These are phyloP conservation scores for Tragelaphus oryx DNA, from an alignment of 2,797 vertebrate species.

Conservation along the genomic window DNA sequence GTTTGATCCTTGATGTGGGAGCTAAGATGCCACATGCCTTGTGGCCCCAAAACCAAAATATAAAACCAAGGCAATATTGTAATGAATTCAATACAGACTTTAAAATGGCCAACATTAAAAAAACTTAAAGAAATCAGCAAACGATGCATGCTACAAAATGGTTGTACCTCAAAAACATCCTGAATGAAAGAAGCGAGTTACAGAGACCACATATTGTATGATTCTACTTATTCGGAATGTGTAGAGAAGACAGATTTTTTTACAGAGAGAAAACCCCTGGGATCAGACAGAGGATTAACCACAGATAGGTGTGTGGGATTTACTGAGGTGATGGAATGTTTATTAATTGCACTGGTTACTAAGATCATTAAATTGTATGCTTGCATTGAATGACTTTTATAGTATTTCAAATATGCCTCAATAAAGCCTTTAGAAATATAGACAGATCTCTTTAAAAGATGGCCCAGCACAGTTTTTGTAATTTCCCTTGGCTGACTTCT, in stretches of 20 bases:
- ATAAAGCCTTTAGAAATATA: not conserved
- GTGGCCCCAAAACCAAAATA: not conserved
- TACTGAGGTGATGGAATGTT: not conserved
- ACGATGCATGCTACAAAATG: fast-evolving
- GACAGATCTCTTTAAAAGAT: not conserved
- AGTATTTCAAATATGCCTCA: not conserved
- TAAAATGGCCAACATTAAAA: not conserved
- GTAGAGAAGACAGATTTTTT: not conserved
- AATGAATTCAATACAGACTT: not conserved
- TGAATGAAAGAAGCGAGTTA: not conserved
- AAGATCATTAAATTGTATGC: not conserved
- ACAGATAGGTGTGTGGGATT: not conserved
- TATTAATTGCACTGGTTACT: not conserved
- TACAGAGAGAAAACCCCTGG: not conserved
- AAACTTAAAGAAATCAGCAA: not conserved
- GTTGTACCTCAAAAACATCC: not conserved
- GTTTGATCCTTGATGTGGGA: not conserved
- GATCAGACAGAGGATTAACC: not conserved
- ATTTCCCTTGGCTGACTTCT: not conserved
- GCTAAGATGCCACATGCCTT: not conserved
- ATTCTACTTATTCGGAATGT: not conserved
- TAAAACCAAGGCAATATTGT: not conserved
- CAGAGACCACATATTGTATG: not conserved
- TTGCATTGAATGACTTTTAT: not conserved
- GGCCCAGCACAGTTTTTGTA: not conserved